These are phyloP conservation scores for Arenaria interpres DNA, from an alignment of 2,113 vertebrate genomes.

Conservation along the genomic window DNA sequence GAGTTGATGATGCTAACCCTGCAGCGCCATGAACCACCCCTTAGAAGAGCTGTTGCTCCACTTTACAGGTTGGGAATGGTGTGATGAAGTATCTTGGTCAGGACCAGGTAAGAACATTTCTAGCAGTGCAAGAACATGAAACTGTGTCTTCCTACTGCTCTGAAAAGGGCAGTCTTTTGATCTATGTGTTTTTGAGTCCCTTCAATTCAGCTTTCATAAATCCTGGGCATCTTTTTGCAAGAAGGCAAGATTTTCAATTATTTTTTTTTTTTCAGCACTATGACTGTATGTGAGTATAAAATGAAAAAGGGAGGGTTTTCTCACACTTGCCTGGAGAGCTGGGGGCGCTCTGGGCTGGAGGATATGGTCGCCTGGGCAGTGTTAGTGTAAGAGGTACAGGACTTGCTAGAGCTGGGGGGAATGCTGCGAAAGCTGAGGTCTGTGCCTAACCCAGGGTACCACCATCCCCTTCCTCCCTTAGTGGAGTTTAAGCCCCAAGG, in stretches of 20 bases:
- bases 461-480: too few relatives aligned
- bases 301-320: neutral
- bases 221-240: neutral
- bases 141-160: neutral
- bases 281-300: neutral
- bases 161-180: neutral
- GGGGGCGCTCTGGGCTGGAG: neutral
- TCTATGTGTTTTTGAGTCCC: neutral
- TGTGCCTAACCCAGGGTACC: fast-evolving
- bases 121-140: neutral
- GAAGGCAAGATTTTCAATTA: neutral
- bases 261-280: neutral
- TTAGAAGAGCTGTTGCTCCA: neutral
- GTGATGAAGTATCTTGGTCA: neutral
- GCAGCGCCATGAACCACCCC: fast-evolving
- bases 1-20: fast-evolving
- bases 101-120: neutral
- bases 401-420: neutral
- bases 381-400: neutral
- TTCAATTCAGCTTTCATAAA: neutral
- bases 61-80: neutral
- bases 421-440: neutral
- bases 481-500: neutral
- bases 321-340: neutral
- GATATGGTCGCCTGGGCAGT: fast-evolving